phyloP scores from a whole-genome alignment of 2,888 invertebrate species.

The Andrena fulva region DNA sequence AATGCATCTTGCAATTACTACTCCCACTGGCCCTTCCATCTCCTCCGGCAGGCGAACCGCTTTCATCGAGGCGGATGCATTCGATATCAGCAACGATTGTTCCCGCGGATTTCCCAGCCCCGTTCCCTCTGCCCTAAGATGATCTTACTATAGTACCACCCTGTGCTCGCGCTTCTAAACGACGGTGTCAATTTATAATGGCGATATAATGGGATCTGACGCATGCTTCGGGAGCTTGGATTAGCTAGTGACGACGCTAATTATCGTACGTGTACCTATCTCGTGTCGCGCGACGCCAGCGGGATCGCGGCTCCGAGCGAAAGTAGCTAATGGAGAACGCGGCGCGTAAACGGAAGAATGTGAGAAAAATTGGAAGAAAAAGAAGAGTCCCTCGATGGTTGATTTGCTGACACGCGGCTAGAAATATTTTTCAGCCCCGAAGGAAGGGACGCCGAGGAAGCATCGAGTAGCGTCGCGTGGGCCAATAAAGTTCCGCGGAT shows the following conservation, averaged over 20 bases:
- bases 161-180: slow-evolving; percentile 40
- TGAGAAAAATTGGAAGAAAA: neutral
- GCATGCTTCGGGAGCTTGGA: slow-evolving; percentile 17
- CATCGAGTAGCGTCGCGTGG: slow-evolving; percentile 23
- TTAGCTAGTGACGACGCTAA: slow-evolving; percentile 38
- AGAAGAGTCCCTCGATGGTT: neutral
- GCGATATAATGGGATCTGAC: slow-evolving; percentile 45
- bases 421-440: neutral
- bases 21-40: slow-evolving; percentile 52
- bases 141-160: slow-evolving; percentile 23
- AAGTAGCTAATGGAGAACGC: neutral
- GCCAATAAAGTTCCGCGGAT: slow-evolving; percentile 53
- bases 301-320: neutral
- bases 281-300: neutral
- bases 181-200: slow-evolving; percentile 63
- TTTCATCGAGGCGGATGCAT: slow-evolving; percentile 59
- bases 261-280: slow-evolving; percentile 18
- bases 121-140: slow-evolving; percentile 7
- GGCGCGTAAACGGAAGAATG: neutral
- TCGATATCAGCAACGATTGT: slow-evolving; percentile 67
- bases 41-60: slow-evolving; percentile 34
- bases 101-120: slow-evolving; percentile 43
- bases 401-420: neutral
- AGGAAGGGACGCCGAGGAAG: neutral
- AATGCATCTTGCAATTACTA: slow-evolving; percentile 59